Conservation (phyloP, 2,888 invertebrate species). For the Leuctra nigra region DNA sequence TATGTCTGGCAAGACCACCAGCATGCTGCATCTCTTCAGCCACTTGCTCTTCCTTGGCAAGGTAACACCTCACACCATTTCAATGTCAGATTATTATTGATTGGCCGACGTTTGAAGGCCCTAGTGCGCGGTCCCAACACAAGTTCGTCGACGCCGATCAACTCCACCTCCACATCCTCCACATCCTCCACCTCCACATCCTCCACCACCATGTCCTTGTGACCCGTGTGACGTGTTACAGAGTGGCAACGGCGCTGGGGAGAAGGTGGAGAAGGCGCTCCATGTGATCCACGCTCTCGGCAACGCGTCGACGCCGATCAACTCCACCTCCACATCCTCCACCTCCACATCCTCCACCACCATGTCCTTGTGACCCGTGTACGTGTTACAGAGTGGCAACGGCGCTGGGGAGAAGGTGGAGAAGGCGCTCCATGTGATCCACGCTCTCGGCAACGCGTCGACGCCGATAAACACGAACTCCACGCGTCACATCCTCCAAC, state of each 20-base stretch:
- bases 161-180: constrained; percentile 84
- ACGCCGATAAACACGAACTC: constrained; percentile 81
- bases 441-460: constrained; percentile 74
- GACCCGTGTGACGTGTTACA: constrained; percentile 28
- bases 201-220: neutral
- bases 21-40: constrained; percentile 67
- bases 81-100: too few relatives aligned
- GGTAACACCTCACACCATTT: constrained; percentile 42
- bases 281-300: constrained; percentile 70
- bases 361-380: neutral
- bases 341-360: neutral
- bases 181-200: too few relatives aligned
- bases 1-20: constrained; percentile 86
- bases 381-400: constrained; percentile 44
- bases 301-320: constrained; percentile 78
- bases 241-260: constrained; percentile 55
- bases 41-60: constrained; percentile 78
- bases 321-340: constrained; percentile 84
- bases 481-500: constrained; percentile 72
- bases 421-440: constrained; percentile 63
- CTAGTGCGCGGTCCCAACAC: too few relatives aligned
- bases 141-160: constrained; percentile 79
- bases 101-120: too few relatives aligned
- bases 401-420: constrained; percentile 57
- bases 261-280: constrained; percentile 59